A percentile compares a stretch with the other conserved stretches of the same genome.
Evolutionary conservation across 2,888 invertebrate genomes (phyloP).

Genomic region (Nephrocerus scutellatus): DNA sequence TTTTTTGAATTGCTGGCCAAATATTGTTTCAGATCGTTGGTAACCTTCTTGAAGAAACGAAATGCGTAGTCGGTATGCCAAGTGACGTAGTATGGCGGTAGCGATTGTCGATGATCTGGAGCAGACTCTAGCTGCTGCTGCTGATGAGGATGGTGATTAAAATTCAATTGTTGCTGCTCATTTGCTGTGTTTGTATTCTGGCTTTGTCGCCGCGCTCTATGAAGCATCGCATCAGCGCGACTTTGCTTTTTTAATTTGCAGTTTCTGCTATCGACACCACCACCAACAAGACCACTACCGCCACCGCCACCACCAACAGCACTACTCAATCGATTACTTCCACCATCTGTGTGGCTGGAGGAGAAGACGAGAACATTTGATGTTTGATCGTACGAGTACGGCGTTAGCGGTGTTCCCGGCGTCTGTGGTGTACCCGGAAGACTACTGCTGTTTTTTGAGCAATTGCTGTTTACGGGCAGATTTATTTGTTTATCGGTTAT

Average conservation of each 20-base stretch:
- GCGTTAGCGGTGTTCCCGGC: constrained; percentile 35
- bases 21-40: constrained; percentile 37
- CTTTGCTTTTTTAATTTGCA: constrained; percentile 32
- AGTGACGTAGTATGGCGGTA: constrained; percentile 15
- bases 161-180: constrained; percentile 14
- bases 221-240: constrained; percentile 75
- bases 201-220: constrained; percentile 54
- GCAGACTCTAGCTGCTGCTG: constrained; percentile 13
- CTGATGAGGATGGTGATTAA: constrained; percentile 1
- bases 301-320: background rate
- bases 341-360: constrained; percentile 19
- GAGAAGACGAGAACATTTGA: no score
- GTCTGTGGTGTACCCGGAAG: constrained; percentile 32
- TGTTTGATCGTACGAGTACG: constrained; percentile 24
- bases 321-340: no score
- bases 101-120: constrained; percentile 6
- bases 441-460: constrained; percentile 17
- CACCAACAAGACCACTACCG: constrained; percentile 18
- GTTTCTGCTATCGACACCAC: constrained; percentile 16
- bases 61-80: constrained; percentile 56
- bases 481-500: constrained; percentile 39
- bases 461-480: constrained; percentile 11
- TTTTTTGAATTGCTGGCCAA: no score
- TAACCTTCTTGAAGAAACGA: constrained; percentile 60
- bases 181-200: constrained; percentile 21